phyloP scores from a whole-genome alignment of 2,113 vertebrate species.

The Hippocampus guttulatus region DNA sequence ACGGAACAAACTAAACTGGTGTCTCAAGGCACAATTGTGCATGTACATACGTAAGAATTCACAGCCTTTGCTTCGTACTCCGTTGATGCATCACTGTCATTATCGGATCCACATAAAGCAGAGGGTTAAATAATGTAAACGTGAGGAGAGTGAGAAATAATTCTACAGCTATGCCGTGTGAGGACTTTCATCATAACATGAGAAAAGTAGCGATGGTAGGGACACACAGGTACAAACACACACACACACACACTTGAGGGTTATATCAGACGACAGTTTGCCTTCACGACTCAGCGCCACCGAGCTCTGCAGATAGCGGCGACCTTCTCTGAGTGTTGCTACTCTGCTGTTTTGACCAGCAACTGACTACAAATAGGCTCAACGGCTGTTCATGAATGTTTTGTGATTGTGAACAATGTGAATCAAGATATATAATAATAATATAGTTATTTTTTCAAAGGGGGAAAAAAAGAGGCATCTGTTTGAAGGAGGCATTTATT shows the following conservation, averaged over 20 bases:
- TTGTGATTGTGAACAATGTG: too few relatives aligned
- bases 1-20: too few relatives aligned
- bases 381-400: too few relatives aligned
- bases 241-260: neutral
- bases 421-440: too few relatives aligned
- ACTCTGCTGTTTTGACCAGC: neutral
- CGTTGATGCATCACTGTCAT: too few relatives aligned
- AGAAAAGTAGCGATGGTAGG: slow-evolving; percentile 34
- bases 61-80: too few relatives aligned
- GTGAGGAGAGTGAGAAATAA: slow-evolving; percentile 30
- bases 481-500: too few relatives aligned
- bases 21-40: too few relatives aligned
- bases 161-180: slow-evolving; percentile 33
- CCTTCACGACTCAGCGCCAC: neutral
- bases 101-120: too few relatives aligned
- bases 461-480: too few relatives aligned
- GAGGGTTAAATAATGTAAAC: neutral
- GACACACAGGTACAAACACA: neutral
- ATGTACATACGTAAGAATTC: too few relatives aligned
- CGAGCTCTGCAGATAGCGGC: neutral
- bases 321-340: neutral
- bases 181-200: slow-evolving; percentile 61
- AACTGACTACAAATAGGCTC: neutral
- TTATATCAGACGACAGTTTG: neutral
- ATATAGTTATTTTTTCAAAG: too few relatives aligned